A percentile compares a stretch with the other conserved stretches of the same genome.
Conservation (phyloP, 2,113 vertebrate genomes). For the Silurus meridionalis region DNA sequence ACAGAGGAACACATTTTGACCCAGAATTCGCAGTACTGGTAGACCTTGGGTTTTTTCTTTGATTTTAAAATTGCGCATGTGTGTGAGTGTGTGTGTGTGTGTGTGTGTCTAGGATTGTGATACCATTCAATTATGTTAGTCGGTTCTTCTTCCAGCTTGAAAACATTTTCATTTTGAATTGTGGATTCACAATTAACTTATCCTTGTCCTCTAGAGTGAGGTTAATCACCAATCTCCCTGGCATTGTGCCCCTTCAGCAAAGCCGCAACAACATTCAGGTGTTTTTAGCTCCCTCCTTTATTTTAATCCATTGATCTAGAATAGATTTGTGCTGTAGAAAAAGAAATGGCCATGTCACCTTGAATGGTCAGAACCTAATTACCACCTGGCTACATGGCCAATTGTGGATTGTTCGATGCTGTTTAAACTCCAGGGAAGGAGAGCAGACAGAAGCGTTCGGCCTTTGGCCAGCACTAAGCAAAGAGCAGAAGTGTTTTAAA, state of each 20-base stretch:
- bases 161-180: constrained; percentile 52
- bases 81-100: background rate
- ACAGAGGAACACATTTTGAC: constrained; percentile 28
- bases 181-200: constrained; percentile 78
- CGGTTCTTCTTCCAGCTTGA: constrained; percentile 7
- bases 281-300: constrained; percentile 24
- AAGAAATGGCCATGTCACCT: constrained; percentile 45
- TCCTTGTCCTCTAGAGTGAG: constrained; percentile 74
- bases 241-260: constrained; percentile 23
- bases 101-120: constrained; percentile 69
- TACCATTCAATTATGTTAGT: constrained; percentile 75
- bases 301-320: constrained; percentile 45
- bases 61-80: background rate
- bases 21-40: background rate
- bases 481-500: constrained; percentile 35
- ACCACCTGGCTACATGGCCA: constrained; percentile 27
- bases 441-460: constrained; percentile 8
- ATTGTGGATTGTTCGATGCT: constrained; percentile 40
- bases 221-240: constrained; percentile 39
- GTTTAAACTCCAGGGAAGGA: constrained; percentile 29
- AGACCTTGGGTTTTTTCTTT: constrained; percentile 43
- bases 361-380: constrained; percentile 45
- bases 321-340: constrained; percentile 36
- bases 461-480: constrained; percentile 34
- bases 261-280: constrained; percentile 12